These are phyloP conservation scores for Apotomis capreana DNA, from an alignment of 2,888 invertebrate species.

Conservation along the genomic window DNA sequence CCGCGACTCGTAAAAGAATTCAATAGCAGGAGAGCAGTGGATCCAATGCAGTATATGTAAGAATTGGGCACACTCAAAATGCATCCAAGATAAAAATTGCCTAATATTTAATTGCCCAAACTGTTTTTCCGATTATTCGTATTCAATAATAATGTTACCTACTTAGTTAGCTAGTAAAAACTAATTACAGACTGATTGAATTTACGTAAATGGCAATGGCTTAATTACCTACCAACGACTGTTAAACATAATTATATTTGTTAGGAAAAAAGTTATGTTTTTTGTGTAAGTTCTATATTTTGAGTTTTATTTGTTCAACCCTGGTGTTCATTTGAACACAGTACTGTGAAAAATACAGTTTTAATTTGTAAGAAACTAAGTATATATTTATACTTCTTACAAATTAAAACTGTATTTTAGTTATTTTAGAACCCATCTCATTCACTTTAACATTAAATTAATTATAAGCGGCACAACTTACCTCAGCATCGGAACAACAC, in stretches of 20 bases:
- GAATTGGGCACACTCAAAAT: conserved; percentile 41
- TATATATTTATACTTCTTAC: too few species aligned
- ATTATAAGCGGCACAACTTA: too few species aligned
- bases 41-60: conserved; percentile 37
- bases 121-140: conserved; percentile 7
- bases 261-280: conserved; percentile 3
- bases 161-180: conserved; percentile 1
- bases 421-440: too few species aligned
- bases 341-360: too few species aligned
- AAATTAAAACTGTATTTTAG: too few species aligned
- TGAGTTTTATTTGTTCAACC: too few species aligned
- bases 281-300: neutral
- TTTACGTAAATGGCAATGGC: neutral
- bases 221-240: neutral
- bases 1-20: conserved; percentile 37
- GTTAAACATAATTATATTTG: conserved; percentile 5
- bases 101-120: conserved; percentile 17
- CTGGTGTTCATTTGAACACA: too few species aligned
- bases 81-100: conserved; percentile 9
- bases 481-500: too few species aligned
- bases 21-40: conserved; percentile 38
- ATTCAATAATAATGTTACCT: neutral
- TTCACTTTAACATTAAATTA: too few species aligned
- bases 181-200: conserved; percentile 8
- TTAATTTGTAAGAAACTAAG: too few species aligned